Evolutionary conservation across 2,888 invertebrate species (phyloP).

Genomic region (Pristionchus maxplancki): DNA sequence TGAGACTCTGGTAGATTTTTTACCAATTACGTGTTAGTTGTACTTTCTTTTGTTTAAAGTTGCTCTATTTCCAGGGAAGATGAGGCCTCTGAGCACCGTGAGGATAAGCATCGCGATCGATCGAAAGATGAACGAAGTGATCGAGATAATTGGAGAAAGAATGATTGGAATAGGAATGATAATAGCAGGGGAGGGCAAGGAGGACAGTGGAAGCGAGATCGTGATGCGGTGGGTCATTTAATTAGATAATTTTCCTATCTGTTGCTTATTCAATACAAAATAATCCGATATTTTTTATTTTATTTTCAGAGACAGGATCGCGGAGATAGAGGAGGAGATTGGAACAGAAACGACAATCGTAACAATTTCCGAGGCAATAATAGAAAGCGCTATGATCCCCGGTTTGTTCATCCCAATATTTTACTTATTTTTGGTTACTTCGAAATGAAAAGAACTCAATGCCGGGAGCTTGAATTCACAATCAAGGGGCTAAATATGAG

Average conservation of each 20-base stretch:
- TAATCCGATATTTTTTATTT: too few relatives aligned
- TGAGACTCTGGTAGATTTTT: too few relatives aligned
- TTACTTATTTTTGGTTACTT: neutral
- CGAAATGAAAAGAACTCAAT: too few relatives aligned
- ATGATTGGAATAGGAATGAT: slow-evolving; percentile 43
- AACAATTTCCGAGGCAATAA: neutral
- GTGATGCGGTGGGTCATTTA: slow-evolving; percentile 1
- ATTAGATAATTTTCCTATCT: neutral
- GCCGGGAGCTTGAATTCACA: too few relatives aligned
- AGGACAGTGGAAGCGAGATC: slow-evolving; percentile 48
- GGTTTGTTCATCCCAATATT: neutral
- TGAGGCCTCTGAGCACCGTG: neutral
- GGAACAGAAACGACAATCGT: slow-evolving; percentile 27
- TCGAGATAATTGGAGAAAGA: neutral
- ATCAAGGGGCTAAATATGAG: too few relatives aligned
- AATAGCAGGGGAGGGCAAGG: slow-evolving; percentile 35
- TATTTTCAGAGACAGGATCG: slow-evolving; percentile 34
- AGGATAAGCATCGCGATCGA: slow-evolving; percentile 16
- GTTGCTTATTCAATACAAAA: neutral
- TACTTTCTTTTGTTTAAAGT: neutral
- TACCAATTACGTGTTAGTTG: too few relatives aligned
- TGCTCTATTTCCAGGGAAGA: slow-evolving; percentile 21
- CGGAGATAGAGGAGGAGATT: slow-evolving; percentile 18
- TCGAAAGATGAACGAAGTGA: slow-evolving; percentile 14
- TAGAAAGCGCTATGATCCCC: slow-evolving; percentile 2